Evolutionary conservation across 2,888 invertebrate species (phyloP), one percentile per base, ranked within the genome.

Genomic region (Metopia argyrocephala): DNA sequence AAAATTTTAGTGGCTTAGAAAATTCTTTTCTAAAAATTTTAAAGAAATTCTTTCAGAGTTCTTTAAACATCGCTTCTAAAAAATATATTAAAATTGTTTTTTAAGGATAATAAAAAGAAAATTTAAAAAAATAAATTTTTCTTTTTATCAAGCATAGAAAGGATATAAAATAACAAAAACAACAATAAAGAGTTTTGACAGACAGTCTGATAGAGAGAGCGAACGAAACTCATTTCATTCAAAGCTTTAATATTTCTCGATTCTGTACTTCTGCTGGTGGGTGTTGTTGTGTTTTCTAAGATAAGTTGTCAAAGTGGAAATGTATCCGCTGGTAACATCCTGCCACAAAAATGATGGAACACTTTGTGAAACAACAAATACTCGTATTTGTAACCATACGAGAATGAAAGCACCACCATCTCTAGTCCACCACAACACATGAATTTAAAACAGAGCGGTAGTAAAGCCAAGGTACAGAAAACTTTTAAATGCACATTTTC

Each of bases 31-130:
- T n/a, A n/a, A n/a, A n/a, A n/a, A n/a, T n/a, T n/a, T n/a, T n/a
- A n/a, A n/a, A n/a, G n/a, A n/a, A n/a, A n/a, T n/a, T n/a, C n/a
- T n/a, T n/a, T n/a, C n/a, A n/a, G n/a, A n/a, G n/a, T n/a, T n/a
- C n/a, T n/a, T n/a, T n/a, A n/a, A n/a, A n/a, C n/a, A n/a, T n/a
- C n/a, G n/a, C n/a, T 38, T 38, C 15, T 38, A 38, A 9, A 9
- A 15, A 38, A 38, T 71, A 71, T 62, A 66, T 66, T 68, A 28
- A 73, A n/a, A 61, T 64, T 48, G 71, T 85, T 85, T 85, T 85
- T 87, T 86, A 87, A 86, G 87, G 86, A 86, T 87, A 85, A 86
- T 86, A 87, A 87, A 86, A 86, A 85, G 85, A 86, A 87, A 85
- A 57, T 27, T 7, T 27, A 54, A 12, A 56, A 15, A 56, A 52